Conservation (phyloP, 2,113 vertebrate species). For the Antechinus stuartii region DNA sequence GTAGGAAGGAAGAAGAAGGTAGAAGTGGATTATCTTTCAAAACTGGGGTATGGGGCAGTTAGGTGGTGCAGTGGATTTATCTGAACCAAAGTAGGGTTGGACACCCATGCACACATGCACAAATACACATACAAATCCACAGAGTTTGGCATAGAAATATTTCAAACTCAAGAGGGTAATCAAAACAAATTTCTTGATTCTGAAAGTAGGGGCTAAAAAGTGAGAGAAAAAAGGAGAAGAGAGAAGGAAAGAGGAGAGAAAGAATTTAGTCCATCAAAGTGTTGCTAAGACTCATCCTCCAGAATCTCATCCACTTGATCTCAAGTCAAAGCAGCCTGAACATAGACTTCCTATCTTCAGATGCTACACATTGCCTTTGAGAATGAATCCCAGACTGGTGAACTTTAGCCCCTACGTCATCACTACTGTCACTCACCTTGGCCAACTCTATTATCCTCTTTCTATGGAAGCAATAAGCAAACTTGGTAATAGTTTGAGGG, state of each 20-base stretch:
- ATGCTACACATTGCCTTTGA: too few species aligned
- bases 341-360: neutral
- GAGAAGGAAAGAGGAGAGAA: neutral
- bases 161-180: neutral
- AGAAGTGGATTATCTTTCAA: too few species aligned
- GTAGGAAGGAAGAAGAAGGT: too few species aligned
- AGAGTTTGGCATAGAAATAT: neutral
- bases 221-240: neutral
- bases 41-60: too few species aligned
- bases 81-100: too few species aligned
- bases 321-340: neutral
- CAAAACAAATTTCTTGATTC: neutral
- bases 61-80: too few species aligned
- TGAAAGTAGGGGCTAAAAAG: neutral
- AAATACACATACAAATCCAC: neutral
- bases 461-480: neutral
- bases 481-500: neutral
- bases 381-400: too few species aligned
- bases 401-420: too few species aligned
- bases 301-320: neutral
- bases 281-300: neutral
- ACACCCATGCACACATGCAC: neutral
- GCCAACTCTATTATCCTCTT: too few species aligned
- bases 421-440: too few species aligned
- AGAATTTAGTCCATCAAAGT: neutral